Evolutionary conservation across 2,888 invertebrate species (phyloP).

Genomic region (Macroteleia sp.): DNA sequence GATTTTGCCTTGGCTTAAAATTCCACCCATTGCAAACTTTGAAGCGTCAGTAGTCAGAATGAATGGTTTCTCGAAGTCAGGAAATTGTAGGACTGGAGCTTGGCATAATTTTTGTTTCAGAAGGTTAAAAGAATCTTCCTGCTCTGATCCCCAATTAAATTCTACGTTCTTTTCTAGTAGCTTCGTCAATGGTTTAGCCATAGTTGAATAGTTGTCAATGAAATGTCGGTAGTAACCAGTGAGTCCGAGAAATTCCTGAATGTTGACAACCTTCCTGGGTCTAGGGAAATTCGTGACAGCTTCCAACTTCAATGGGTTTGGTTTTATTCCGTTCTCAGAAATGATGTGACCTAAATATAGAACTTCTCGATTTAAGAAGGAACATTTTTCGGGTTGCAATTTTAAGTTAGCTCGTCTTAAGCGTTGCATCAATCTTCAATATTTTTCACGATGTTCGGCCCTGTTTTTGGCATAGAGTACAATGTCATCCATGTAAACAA

Average conservation of each 20-base stretch:
- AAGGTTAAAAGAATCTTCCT: not conserved
- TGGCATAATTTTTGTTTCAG: constrained; percentile 33
- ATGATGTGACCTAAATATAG: constrained; percentile 9
- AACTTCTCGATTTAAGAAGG: constrained; percentile 5
- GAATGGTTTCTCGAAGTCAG: constrained; percentile 2
- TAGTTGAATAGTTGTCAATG: constrained; percentile 55
- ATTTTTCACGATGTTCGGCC: constrained; percentile 44
- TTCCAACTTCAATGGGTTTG: not conserved
- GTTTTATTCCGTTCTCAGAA: constrained; percentile 3
- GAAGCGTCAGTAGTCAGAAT: not conserved
- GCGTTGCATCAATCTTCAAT: constrained; percentile 38
- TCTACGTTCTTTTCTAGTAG: constrained; percentile 7
- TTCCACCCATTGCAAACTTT: not conserved
- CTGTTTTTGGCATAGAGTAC: not conserved
- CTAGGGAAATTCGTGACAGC: not conserved
- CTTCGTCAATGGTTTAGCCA: constrained; percentile 51
- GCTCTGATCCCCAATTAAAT: not conserved
- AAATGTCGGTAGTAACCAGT: constrained; percentile 64
- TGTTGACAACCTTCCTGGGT: not conserved
- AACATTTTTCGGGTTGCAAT: constrained; percentile 8
- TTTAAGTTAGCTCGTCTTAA: not conserved
- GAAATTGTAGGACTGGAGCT: not conserved
- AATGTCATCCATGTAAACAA: not conserved
- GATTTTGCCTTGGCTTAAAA: constrained; percentile 33
- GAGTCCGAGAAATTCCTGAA: constrained; percentile 59